Evolutionary conservation across 1,140 invertebrate species (phyloP), one percentile per base, ranked within the genome.

Genomic region (Sitobion miscanthi): DNA sequence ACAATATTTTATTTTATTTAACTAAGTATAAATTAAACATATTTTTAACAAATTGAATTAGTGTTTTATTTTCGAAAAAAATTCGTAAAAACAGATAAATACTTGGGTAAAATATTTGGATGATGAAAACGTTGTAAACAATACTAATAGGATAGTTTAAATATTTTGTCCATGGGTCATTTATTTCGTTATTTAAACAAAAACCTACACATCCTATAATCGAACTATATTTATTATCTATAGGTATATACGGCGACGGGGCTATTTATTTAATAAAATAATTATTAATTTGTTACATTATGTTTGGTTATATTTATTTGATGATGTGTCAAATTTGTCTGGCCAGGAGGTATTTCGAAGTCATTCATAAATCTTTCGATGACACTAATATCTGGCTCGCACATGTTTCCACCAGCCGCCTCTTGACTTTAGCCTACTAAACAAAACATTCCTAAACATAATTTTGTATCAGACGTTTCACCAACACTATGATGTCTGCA

Each of bases 311-410:
- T 25, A 30, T 35, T 35, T 52, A 92, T 83, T 49, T 49, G 42
- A 82, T 77, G 90, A 92, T 83, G 49, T 25, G 45, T 92, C 77
- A 83, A 92, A 83, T 49, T 83, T 21, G 47, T 92, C 69, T 92
- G 47, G 62, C 90, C 90, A 83, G 90, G 90, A 92, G 90, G 90
- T 83, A 92, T 77, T 77, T 83, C 20, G 20, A 92, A 83, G 77
- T 83, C 69, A 92, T 92, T 92, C 90, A 92, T 92, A 92, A 92
- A 92, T 92, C 62, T 92, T 83, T 92, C 25, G 90, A 92, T 92
- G 90, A 92, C 90, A 92, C n/a, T 83, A 92, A 92, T 52, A 92
- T 82, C 90, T 92, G 90, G 90, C 90, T 92, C 21, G 47, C 90
- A 92, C 90, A 92, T 92, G 90, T 92, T 92, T 92, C 45, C 47